Percentiles rank a stretch among this genome's conserved stretches.
Evolutionary conservation across 1,140 invertebrate species (phyloP).

Genomic region (Aphaenogaster ashmeadi): DNA sequence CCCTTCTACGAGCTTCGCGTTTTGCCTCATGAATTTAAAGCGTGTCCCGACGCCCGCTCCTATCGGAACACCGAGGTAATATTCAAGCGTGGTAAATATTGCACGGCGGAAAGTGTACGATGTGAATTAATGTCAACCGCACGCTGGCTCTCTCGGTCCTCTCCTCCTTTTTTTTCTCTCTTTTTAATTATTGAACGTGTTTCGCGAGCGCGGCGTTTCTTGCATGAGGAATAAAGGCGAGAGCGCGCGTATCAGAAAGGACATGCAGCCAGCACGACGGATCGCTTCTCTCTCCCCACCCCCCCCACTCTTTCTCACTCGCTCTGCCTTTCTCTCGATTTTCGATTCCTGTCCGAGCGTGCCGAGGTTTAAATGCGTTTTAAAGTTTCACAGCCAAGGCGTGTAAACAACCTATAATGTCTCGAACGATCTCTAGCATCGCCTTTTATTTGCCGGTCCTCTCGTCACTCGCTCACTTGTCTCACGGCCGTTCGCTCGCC

Average conservation of each 20-base stretch:
- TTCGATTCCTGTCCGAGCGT: slow-evolving; percentile 52
- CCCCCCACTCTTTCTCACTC: not conserved
- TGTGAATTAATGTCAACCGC: slow-evolving; percentile 45
- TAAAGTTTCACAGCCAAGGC: slow-evolving; percentile 53
- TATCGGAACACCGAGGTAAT: slow-evolving; percentile 33
- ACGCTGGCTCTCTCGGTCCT: not conserved
- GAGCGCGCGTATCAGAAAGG: not conserved
- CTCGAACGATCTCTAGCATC: slow-evolving; percentile 48
- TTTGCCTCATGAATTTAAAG: slow-evolving; percentile 54
- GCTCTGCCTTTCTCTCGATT: not conserved
- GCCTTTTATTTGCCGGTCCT: slow-evolving; percentile 37
- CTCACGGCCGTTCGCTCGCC: slow-evolving; percentile 45
- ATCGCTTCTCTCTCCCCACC: not conserved
- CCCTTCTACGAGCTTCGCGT: slow-evolving; percentile 34
- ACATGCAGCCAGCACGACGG: not conserved
- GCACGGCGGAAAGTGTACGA: slow-evolving; percentile 27
- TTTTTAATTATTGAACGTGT: slow-evolving; percentile 46
- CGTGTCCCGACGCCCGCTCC: slow-evolving; percentile 11
- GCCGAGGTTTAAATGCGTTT: slow-evolving; percentile 61
- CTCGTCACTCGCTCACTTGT: slow-evolving; percentile 9
- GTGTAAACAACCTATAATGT: slow-evolving; percentile 57
- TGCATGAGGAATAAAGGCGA: slow-evolving; percentile 28
- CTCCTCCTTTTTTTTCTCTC: not conserved
- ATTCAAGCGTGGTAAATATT: slow-evolving; percentile 38
- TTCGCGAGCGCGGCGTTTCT: slow-evolving; percentile 15